Evolutionary conservation across 1,140 invertebrate genomes (phyloP), one percentile per base, ranked within the genome.

Genomic region (Atta cephalotes): DNA sequence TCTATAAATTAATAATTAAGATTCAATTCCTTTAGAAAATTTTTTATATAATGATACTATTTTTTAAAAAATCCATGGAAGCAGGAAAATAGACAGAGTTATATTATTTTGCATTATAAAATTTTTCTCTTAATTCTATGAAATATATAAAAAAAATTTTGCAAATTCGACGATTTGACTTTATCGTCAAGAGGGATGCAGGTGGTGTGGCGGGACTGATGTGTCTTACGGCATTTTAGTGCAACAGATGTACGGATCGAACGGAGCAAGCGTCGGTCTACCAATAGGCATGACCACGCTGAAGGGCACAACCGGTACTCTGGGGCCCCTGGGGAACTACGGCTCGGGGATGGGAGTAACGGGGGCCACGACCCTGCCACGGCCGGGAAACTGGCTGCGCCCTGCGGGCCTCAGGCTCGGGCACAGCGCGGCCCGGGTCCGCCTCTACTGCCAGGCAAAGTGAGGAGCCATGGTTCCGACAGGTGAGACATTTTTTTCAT

Each of bases 341-440:
- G 91, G 92, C 88, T 90, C 88, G 89, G 92, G 89, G 65, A 68
- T 92, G 68, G 93, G 94, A 65, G 88, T 95, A 92, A 95, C 95
- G 92, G 96, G 96, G 90, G 95, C 95, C 89, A 96, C 95, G 88
- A 95, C 95, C 92, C 95, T 96, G 92, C 94, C 95, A 94, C 96
- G 96, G 96, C 97, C 97, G 98, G 98, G 97, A 98, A 98, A 98
- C 98, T 98, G 97, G 97, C 97, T 96, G 97, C 97, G 97, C 98
- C 98, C 98, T 98, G 98, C 97, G 97, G 97, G 97, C 97, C 97
- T 96, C 96, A 97, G 97, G 97, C 97, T 96, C 96, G 96, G 96
- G 96, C 96, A 96, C 96, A 96, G 95, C 96, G 96, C 94, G 96
- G 96, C 95, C 96, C 96, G 96, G 96, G 96, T 95, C 96, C 96